These are phyloP conservation scores for Leucoraja ocellata DNA, from an alignment of 2,797 vertebrate genomes.

Conservation along the genomic window DNA sequence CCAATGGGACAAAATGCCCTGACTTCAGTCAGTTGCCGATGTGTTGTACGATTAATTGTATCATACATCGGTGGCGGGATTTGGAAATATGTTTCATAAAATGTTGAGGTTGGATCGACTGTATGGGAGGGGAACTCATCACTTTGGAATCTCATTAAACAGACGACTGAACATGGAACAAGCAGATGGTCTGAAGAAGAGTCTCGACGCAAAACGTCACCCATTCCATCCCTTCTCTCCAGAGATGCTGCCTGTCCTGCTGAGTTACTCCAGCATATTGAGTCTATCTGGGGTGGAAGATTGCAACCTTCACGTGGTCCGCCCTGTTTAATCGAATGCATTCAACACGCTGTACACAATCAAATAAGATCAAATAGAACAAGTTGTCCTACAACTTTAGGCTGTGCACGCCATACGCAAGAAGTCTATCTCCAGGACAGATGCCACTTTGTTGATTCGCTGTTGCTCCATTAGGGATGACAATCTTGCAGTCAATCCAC, in stretches of 20 bases:
- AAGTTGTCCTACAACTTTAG: too few relatives aligned
- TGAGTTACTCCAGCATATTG: neutral
- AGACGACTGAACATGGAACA: neutral
- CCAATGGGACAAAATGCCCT: neutral
- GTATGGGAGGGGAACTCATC: neutral
- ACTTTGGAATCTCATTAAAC: neutral
- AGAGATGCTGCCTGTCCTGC: too few relatives aligned
- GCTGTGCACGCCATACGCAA: too few relatives aligned
- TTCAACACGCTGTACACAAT: too few relatives aligned
- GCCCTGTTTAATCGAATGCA: too few relatives aligned
- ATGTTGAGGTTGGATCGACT: neutral
- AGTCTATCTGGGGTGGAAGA: neutral
- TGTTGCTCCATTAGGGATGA: neutral
- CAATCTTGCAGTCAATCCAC: neutral
- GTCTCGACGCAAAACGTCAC: too few relatives aligned
- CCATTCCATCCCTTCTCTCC: too few relatives aligned
- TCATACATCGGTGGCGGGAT: neutral
- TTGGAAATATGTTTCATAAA: neutral
- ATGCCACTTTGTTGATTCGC: neutral
- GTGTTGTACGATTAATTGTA: neutral
- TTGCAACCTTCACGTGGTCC: too few relatives aligned
- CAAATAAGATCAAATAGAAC: too few relatives aligned
- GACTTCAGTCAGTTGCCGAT: neutral
- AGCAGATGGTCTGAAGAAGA: too few relatives aligned
- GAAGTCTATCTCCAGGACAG: neutral